Base-by-base conservation (phyloP, 2,113 vertebrate species). In the Hirundichthys speculiger region DNA sequence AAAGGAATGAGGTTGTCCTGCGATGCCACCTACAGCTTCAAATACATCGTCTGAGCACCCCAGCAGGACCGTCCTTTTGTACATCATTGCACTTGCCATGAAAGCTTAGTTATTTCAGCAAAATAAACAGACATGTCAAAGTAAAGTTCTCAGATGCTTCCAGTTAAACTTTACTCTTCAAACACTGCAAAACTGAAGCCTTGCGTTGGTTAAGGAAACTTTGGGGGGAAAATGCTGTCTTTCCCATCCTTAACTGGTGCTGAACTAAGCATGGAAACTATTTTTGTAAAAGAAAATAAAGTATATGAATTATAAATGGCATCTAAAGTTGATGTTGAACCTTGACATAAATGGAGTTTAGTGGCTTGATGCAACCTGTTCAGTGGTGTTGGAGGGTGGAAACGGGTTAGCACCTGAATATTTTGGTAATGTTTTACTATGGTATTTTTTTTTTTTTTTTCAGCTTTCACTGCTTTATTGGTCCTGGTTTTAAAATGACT, bases 21-120 rank as follows among this genome's bases (percentile, higher is more conserved):
- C 45, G 95, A 96, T 13, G 93, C 84, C 77, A 96, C 94, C 56
- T 98, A 95, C 81, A 96, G 94, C 91, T 97, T 95, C 86, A 98
- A 97, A 82, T 96, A 95, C 55, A 93, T 97, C 2, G 79, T 96
- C 61, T 98, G 88, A 96, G 58, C 59, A 2, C 34, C 54, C 38
- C 2, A 0, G 10, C 3, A 34, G 3, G 30, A 34, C 30, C 9
- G 6, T 5, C 4, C 30, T 7, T 34, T 27, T 11, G 43, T 22
- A n/a, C 14, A 15, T 40, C 52, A 13, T 12, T 25, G 42, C 21
- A n/a, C 27, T 42, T 20, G 46, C 4, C 20, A 13, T 13, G 5
- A 13, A 51, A 52, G 49, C 25, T 39, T 24, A 46, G 46, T 49
- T 40, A 7, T 7, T 19, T 10, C 22, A 56, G 20, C 42, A 22